phyloP scores from a whole-genome alignment of 2,797 vertebrate genomes.

The Orientallactaga sibirica region DNA sequence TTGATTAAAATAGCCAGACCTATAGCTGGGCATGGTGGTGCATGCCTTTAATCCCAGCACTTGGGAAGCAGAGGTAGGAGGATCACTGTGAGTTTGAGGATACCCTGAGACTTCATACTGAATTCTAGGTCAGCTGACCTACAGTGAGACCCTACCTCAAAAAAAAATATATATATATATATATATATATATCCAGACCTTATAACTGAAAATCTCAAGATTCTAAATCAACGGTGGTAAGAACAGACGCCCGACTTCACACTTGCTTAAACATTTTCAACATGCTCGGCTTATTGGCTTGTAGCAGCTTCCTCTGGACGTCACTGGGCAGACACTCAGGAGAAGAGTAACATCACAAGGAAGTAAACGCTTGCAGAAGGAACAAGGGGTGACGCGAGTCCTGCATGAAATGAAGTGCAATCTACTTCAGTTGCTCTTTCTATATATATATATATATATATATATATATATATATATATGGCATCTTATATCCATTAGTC shows the following conservation, averaged over 20 bases:
- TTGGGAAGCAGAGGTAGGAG: too few species aligned
- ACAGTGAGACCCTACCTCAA: too few species aligned
- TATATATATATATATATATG: not conserved
- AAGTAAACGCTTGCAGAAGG: not conserved
- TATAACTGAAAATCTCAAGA: constrained; percentile 38
- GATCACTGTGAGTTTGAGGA: too few species aligned
- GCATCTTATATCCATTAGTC: not conserved
- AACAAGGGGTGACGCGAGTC: constrained; percentile 38
- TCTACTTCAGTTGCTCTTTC: not conserved
- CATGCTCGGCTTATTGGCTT: too few species aligned
- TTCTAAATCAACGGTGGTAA: not conserved
- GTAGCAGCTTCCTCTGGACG: not conserved
- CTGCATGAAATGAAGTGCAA: constrained; percentile 3
- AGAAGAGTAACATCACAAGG: not conserved
- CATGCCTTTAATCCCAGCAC: too few species aligned
- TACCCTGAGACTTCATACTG: too few species aligned
- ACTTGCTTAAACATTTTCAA: not conserved
- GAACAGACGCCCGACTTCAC: constrained; percentile 1
- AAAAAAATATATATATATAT: not conserved
- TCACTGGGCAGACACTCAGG: not conserved
- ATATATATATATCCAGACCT: not conserved
- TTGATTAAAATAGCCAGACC: not conserved
- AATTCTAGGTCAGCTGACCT: too few species aligned
- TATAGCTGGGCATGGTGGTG: not conserved
- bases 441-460: not conserved